Percentiles rank a stretch among this genome's conserved stretches.
Evolutionary conservation across 2,797 vertebrate species (phyloP).

Genomic region (Pyrocephalus nanus): DNA sequence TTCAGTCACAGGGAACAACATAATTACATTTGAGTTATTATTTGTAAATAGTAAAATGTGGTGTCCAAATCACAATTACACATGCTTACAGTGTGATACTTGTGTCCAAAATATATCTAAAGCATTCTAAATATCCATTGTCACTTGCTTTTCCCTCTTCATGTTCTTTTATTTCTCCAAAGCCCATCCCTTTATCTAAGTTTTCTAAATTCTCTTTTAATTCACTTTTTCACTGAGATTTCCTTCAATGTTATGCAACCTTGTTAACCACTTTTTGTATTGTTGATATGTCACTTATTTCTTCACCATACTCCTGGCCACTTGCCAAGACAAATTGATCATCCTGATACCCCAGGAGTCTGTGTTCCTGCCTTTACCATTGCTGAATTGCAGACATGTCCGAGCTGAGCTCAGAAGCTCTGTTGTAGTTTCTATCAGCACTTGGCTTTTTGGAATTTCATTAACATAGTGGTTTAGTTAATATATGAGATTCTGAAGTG

Average conservation of each 20-base stretch:
- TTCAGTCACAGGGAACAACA: not conserved
- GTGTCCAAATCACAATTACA: not conserved
- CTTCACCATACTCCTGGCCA: not conserved
- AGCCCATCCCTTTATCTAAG: not conserved
- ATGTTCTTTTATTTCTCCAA: not conserved
- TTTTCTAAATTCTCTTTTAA: not conserved
- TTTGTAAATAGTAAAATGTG: not conserved
- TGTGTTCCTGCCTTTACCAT: fast-evolving
- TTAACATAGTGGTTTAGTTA: not conserved
- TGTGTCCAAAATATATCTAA: not conserved
- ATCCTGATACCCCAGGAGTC: not conserved
- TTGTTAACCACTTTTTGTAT: not conserved
- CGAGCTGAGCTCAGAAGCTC: not conserved
- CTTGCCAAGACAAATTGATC: not conserved
- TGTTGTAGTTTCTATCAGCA: not conserved
- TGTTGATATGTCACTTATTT: not conserved
- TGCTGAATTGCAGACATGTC: not conserved
- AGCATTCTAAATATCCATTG: not conserved
- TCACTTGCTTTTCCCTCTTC: not conserved
- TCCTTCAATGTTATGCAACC: not conserved
- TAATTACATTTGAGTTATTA: not conserved
- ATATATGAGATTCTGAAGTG: not conserved
- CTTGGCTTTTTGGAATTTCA: not conserved
- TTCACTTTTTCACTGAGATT: not conserved
- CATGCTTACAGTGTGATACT: not conserved